Conservation (phyloP, 2,888 invertebrate genomes). For the Drosophila subsilvestris region DNA sequence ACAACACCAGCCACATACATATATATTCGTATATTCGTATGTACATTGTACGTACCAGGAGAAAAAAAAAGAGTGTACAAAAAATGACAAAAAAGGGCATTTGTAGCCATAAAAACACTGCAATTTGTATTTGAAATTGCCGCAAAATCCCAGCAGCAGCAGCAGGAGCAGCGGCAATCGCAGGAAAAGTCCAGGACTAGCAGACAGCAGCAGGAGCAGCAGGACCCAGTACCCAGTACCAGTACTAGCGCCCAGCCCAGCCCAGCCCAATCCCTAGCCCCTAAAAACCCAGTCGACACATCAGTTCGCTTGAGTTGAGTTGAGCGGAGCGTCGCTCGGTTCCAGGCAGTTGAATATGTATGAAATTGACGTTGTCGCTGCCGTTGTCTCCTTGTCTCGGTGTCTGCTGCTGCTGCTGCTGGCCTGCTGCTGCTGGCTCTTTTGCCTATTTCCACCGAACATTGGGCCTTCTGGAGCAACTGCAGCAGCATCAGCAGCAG, state of each 20-base stretch:
- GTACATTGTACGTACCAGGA: neutral
- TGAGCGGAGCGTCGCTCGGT: conserved; percentile 8
- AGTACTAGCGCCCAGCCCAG: neutral
- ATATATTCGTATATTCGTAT: conserved; percentile 12
- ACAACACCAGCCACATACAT: conserved; percentile 52
- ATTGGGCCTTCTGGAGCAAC: conserved; percentile 53
- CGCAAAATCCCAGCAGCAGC: conserved; percentile 76
- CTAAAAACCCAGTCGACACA: conserved; percentile 49
- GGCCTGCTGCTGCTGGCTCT: neutral
- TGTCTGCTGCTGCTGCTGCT: conserved; percentile 8
- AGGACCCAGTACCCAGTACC: conserved; percentile 2
- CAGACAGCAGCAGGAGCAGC: conserved; percentile 1
- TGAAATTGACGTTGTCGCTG: conserved; percentile 65
- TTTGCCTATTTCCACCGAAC: conserved; percentile 43
- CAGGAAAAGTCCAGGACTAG: conserved; percentile 32
- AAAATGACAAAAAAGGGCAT: conserved; percentile 62
- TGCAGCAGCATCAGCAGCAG: conserved; percentile 33
- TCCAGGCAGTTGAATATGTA: conserved; percentile 67
- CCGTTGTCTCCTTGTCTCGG: conserved; percentile 18
- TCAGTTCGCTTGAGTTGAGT: conserved; percentile 49
- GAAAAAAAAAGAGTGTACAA: conserved; percentile 19
- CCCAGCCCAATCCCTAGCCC: conserved; percentile 16
- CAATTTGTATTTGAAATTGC: conserved; percentile 80
- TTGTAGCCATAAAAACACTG: conserved; percentile 77
- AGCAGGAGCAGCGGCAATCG: conserved; percentile 18